phyloP scores from a whole-genome alignment of 1,140 invertebrate species.

The Stenopsyche tienmushanensis region DNA sequence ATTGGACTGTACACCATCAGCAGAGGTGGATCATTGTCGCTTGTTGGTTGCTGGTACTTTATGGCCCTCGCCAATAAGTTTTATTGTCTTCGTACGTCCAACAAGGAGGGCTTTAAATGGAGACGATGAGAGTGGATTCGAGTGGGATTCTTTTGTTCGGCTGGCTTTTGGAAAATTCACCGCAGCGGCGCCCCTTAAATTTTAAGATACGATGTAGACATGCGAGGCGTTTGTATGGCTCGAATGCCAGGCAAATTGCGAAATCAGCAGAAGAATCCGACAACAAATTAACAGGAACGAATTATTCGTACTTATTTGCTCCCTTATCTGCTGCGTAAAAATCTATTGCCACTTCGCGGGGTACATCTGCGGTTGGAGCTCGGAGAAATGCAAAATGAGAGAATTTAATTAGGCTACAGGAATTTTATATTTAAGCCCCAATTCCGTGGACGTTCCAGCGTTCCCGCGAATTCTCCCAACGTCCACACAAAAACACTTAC shows the following conservation, averaged over 20 bases:
- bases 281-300: constrained; percentile 14
- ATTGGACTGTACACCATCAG: constrained; percentile 9
- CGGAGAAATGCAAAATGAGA: no score
- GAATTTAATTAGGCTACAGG: no score
- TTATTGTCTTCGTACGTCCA: constrained; percentile 31
- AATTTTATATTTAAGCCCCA: no score
- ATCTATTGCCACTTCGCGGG: no score
- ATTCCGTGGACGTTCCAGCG: no score
- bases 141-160: constrained; percentile 33
- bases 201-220: constrained; percentile 13
- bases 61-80: constrained; percentile 28
- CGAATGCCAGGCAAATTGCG: constrained; percentile 37
- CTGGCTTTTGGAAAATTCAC: constrained; percentile 35
- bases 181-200: constrained; percentile 26
- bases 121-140: constrained; percentile 12
- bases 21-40: constrained; percentile 31
- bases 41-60: constrained; percentile 25
- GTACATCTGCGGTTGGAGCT: no score
- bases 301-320: constrained; percentile 2
- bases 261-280: constrained; percentile 9
- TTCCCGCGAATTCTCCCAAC: no score
- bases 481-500: no score
- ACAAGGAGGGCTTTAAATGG: neutral
- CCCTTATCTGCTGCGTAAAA: no score
- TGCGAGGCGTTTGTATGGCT: constrained; percentile 7